phyloP scores from a whole-genome alignment of 2,888 invertebrate genomes.

The Meta bourneti region DNA sequence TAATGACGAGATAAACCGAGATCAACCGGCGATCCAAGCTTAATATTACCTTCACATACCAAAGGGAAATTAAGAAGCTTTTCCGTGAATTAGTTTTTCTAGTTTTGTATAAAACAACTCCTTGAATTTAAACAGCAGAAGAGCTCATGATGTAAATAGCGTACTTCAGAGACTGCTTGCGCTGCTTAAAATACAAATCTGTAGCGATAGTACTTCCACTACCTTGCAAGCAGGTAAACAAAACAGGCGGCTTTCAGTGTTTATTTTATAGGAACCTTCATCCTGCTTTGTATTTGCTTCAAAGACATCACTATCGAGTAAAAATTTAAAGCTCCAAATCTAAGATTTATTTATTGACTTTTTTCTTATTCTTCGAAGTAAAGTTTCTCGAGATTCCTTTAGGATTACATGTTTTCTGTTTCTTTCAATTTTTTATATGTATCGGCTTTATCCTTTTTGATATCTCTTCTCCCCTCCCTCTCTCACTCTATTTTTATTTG shows the following conservation, averaged over 20 bases:
- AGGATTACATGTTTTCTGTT: constrained; percentile 48
- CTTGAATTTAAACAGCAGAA: too few relatives aligned
- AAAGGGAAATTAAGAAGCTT: too few relatives aligned
- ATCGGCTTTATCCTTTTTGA: neutral
- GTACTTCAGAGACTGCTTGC: too few relatives aligned
- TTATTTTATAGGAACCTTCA: constrained; percentile 9
- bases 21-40: too few relatives aligned
- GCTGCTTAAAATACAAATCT: neutral
- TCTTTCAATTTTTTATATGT: constrained; percentile 15
- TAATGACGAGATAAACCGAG: too few relatives aligned
- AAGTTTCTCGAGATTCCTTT: constrained; percentile 50
- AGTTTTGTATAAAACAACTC: too few relatives aligned
- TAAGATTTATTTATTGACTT: constrained; percentile 30
- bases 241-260: neutral
- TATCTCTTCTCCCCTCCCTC: constrained; percentile 11
- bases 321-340: constrained; percentile 31
- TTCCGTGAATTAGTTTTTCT: too few relatives aligned
- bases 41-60: too few relatives aligned
- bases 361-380: constrained; percentile 22
- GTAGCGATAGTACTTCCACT: neutral
- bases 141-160: too few relatives aligned
- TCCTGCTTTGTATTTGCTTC: constrained; percentile 8
- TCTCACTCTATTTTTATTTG: constrained; percentile 11
- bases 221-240: neutral
- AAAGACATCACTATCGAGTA: constrained; percentile 17